Evolutionary conservation across 2,888 invertebrate species (phyloP).

Genomic region (Tanytarsus gracilentus): DNA sequence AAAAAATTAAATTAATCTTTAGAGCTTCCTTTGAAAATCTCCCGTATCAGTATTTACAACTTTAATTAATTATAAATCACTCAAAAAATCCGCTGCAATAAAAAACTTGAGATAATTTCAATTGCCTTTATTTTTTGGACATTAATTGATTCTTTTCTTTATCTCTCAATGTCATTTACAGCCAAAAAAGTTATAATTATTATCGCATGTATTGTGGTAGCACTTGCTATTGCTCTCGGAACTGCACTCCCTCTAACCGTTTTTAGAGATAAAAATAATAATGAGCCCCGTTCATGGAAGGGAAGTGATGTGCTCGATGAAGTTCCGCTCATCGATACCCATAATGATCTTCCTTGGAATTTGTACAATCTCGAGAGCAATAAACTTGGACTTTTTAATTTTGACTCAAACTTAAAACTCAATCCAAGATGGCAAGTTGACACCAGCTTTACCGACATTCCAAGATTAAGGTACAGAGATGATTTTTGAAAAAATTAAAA

Average conservation of each 20-base stretch:
- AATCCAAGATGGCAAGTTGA: slow-evolving; percentile 41
- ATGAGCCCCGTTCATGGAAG: background rate
- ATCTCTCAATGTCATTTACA: background rate
- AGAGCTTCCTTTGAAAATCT: too few species aligned
- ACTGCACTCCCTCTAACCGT: background rate
- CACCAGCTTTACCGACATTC: slow-evolving; percentile 47
- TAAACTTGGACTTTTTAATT: slow-evolving; percentile 40
- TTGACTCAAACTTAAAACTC: slow-evolving; percentile 39
- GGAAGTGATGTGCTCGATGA: slow-evolving; percentile 29
- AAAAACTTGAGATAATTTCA: too few species aligned
- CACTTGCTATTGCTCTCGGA: background rate
- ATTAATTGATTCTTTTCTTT: background rate
- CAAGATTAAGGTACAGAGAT: too few species aligned
- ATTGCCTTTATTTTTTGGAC: too few species aligned
- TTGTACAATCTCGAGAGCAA: slow-evolving; percentile 41
- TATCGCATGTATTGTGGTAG: background rate
- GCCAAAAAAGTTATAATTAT: background rate
- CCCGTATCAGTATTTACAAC: too few species aligned
- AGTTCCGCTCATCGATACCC: slow-evolving; percentile 33
- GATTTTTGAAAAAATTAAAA: too few species aligned
- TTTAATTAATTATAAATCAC: too few species aligned
- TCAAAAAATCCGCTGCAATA: too few species aligned
- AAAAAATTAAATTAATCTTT: too few species aligned
- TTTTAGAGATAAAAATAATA: background rate
- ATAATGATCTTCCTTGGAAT: slow-evolving; percentile 46